Evolutionary conservation across 2,888 invertebrate species (phyloP).

Genomic region (Drosophila phalerata): DNA sequence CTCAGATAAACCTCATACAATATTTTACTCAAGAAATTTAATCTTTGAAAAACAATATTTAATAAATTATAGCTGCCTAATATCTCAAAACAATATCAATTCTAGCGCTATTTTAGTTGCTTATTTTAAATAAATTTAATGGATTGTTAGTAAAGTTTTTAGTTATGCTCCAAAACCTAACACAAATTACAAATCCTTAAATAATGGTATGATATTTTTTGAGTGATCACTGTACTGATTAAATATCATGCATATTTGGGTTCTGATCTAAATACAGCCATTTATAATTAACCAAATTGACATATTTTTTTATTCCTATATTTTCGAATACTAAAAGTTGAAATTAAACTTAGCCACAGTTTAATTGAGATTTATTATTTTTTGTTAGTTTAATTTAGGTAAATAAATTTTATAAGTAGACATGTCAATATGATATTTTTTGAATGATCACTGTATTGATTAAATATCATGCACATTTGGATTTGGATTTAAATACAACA

Average conservation of each 20-base stretch:
- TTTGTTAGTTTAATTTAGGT: neutral
- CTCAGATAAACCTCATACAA: too few relatives aligned
- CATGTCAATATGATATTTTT: neutral
- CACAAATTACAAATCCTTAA: neutral
- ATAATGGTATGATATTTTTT: neutral
- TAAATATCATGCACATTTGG: neutral
- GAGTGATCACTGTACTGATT: neutral
- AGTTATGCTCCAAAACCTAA: neutral
- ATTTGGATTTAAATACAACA: neutral
- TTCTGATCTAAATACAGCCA: neutral
- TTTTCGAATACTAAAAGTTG: too few relatives aligned
- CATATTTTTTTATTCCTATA: neutral
- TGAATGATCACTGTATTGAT: neutral
- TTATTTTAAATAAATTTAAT: too few relatives aligned
- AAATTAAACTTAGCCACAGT: neutral
- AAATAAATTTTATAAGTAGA: neutral
- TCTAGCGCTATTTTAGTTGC: too few relatives aligned
- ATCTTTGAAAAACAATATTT: too few relatives aligned
- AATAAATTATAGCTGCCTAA: too few relatives aligned
- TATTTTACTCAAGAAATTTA: too few relatives aligned
- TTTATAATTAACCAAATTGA: neutral
- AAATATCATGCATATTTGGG: neutral
- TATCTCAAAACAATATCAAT: too few relatives aligned
- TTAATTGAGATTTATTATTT: constrained; percentile 13
- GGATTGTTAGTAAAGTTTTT: too few relatives aligned